These are phyloP conservation scores for Xylota sylvarum DNA, from an alignment of 2,888 invertebrate genomes.

Conservation along the genomic window DNA sequence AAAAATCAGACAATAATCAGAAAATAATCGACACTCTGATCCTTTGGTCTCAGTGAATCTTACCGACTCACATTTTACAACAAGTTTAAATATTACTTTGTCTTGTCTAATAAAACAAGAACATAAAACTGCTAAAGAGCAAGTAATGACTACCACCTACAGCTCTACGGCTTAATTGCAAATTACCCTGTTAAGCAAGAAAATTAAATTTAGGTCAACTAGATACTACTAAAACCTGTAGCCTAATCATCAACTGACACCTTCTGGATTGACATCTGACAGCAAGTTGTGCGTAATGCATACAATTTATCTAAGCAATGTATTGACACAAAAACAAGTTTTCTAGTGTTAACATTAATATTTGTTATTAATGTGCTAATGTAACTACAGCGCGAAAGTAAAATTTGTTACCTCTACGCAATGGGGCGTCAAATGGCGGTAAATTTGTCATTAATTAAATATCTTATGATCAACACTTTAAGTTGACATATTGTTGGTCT, in stretches of 20 bases:
- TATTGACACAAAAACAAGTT: conserved; percentile 11
- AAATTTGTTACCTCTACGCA: conserved; percentile 35
- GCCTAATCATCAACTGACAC: conserved; percentile 18
- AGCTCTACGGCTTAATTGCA: not conserved
- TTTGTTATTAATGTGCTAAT: conserved; percentile 29
- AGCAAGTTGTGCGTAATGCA: conserved; percentile 10
- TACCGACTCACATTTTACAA: not conserved
- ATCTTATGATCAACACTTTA: conserved; percentile 32
- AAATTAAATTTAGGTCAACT: conserved; percentile 40
- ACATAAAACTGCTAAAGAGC: not conserved
- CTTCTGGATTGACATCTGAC: conserved; percentile 36
- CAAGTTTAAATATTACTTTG: not conserved
- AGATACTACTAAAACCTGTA: conserved; percentile 7
- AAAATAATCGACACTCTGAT: too few species aligned
- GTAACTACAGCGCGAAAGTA: not conserved
- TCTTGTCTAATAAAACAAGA: not conserved
- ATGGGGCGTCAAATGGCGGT: not conserved
- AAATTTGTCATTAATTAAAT: conserved; percentile 33
- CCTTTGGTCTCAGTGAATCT: too few species aligned
- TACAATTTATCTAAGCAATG: conserved; percentile 27
- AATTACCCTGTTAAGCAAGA: conserved; percentile 1
- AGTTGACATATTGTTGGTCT: not conserved
- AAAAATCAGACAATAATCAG: too few species aligned
- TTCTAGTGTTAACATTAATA: conserved; percentile 7
- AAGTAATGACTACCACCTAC: conserved; percentile 1